Percentiles rank a stretch among this genome's conserved stretches.
Conservation (phyloP, 2,797 vertebrate species). For the Premnoplex brunnescens region DNA sequence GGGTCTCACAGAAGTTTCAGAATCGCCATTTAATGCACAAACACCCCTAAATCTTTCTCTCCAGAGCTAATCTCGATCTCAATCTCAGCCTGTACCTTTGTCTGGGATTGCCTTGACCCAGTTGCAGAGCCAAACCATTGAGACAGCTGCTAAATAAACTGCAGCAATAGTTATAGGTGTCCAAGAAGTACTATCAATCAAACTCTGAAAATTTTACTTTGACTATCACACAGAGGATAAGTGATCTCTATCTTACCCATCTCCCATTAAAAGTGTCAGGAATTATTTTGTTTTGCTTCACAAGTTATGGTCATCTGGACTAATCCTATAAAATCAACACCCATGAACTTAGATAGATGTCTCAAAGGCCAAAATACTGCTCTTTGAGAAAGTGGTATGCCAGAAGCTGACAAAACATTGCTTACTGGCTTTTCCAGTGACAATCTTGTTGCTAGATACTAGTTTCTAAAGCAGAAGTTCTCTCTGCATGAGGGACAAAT, state of each 20-base stretch:
- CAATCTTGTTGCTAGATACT: neutral
- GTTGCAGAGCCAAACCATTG: neutral
- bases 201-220: neutral
- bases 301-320: constrained; percentile 13
- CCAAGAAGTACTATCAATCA: neutral
- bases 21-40: neutral
- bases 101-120: neutral
- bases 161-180: neutral
- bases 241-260: neutral
- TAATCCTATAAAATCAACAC: constrained; percentile 69
- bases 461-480: neutral
- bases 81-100: neutral
- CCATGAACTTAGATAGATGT: constrained; percentile 53
- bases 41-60: neutral
- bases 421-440: neutral
- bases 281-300: constrained; percentile 33
- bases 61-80: neutral
- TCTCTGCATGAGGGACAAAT: neutral
- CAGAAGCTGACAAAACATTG: neutral
- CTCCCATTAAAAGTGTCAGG: constrained; percentile 2
- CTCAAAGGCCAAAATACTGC: constrained; percentile 36
- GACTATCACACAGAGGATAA: neutral
- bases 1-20: neutral
- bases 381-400: constrained; percentile 1
- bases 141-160: neutral